Conservation (phyloP, 92 coral and sea anemone genomes). For the Umimayanthus kanabou region DNA sequence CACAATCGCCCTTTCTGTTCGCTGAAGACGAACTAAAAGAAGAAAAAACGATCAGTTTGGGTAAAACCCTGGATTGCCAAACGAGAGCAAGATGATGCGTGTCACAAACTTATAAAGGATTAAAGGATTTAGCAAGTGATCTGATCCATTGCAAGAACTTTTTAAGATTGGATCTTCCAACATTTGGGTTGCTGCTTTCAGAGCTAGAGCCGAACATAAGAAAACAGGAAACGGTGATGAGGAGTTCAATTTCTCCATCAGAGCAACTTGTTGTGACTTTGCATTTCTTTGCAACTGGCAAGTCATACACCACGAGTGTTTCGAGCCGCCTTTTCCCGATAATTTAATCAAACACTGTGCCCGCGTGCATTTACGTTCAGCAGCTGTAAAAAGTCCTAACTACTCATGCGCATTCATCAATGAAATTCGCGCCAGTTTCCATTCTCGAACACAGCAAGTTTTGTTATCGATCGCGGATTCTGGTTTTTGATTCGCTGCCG, state of each 20-base stretch:
- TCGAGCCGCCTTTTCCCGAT: too few species aligned
- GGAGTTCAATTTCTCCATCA: constrained; percentile 51
- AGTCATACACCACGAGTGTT: constrained; percentile 65
- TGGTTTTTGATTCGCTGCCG: too few species aligned
- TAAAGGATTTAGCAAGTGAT: constrained; percentile 55
- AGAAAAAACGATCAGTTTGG: constrained; percentile 48
- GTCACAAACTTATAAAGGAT: constrained; percentile 53
- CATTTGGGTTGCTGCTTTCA: neutral
- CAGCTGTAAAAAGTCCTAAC: too few species aligned
- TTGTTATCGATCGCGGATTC: too few species aligned
- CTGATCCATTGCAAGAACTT: constrained; percentile 41
- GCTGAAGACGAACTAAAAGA: constrained; percentile 45
- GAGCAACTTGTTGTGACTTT: constrained; percentile 71
- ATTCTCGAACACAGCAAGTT: too few species aligned
- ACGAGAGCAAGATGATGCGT: constrained; percentile 59
- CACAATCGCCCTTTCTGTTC: constrained; percentile 38
- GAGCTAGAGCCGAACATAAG: neutral
- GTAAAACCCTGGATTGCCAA: constrained; percentile 60
- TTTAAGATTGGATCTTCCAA: neutral
- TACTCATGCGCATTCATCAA: too few species aligned
- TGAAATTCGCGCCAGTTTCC: too few species aligned
- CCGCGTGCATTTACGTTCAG: too few species aligned
- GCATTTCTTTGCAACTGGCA: constrained; percentile 65
- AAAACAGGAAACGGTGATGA: neutral
- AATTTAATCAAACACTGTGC: too few species aligned